Percentiles rank a stretch among this genome's conserved stretches.
Conservation (phyloP, 2,888 invertebrate species). For the Lordiphosa andalusiaca region DNA sequence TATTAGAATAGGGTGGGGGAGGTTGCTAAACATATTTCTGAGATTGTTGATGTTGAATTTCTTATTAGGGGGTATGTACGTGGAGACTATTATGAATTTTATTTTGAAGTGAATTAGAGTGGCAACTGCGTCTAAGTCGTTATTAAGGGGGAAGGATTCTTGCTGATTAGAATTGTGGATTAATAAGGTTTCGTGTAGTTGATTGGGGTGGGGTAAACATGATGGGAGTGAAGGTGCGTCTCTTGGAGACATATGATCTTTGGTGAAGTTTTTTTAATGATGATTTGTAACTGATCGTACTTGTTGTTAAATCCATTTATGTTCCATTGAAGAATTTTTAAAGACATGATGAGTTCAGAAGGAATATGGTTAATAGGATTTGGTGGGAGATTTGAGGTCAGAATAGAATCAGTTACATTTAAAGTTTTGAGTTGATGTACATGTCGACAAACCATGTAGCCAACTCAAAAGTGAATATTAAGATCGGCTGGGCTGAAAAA, state of each 20-base stretch:
- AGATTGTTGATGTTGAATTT: too few species aligned
- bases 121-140: slow-evolving; percentile 1
- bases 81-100: background rate
- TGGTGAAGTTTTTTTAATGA: background rate
- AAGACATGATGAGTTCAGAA: background rate
- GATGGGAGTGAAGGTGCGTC: background rate
- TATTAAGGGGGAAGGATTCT: background rate
- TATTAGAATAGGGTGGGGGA: too few species aligned
- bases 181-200: background rate
- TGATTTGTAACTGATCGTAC: background rate
- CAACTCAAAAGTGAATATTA: background rate
- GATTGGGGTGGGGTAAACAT: too few species aligned
- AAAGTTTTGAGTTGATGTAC: background rate
- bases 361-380: background rate
- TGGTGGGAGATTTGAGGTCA: too few species aligned
- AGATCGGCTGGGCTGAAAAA: background rate
- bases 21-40: too few species aligned
- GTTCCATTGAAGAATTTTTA: background rate
- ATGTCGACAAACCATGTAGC: background rate
- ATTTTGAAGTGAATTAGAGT: background rate
- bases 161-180: background rate
- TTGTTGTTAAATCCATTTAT: background rate
- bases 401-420: slow-evolving; percentile 1
- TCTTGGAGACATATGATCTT: background rate
- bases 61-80: background rate